A percentile compares a stretch with the other conserved stretches of the same genome.
Conservation (phyloP, 2,888 invertebrate species). For the Yponomeuta plumbellus region DNA sequence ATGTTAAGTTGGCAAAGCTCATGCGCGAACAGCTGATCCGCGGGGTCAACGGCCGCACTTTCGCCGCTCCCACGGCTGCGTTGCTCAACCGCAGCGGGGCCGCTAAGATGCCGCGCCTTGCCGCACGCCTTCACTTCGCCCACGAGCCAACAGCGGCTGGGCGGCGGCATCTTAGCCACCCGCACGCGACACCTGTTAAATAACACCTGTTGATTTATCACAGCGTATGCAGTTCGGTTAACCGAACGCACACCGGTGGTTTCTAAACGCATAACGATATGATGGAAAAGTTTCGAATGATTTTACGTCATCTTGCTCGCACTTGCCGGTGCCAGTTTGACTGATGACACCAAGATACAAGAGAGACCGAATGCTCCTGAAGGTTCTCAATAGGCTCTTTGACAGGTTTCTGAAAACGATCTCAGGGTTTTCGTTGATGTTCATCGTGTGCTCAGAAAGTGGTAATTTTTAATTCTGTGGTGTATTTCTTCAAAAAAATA, state of each 20-base stretch:
- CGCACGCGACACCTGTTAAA: slow-evolving; percentile 16
- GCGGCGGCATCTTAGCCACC: slow-evolving; percentile 26
- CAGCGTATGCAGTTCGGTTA: neutral
- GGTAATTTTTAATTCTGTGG: too few species aligned
- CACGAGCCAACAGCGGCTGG: neutral
- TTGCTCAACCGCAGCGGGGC: slow-evolving; percentile 51
- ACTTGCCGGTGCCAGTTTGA: too few species aligned
- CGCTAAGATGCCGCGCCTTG: slow-evolving; percentile 44
- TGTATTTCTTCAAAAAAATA: too few species aligned
- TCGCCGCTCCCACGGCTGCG: slow-evolving; percentile 66
- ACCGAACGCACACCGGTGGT: neutral
- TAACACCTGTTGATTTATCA: slow-evolving; percentile 5
- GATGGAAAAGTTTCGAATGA: neutral
- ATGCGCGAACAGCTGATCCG: slow-evolving; percentile 69
- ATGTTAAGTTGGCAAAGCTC: slow-evolving; percentile 24
- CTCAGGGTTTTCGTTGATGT: too few species aligned
- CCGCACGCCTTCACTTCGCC: neutral
- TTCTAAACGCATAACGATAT: neutral
- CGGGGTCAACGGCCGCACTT: slow-evolving; percentile 68
- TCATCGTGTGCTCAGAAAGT: too few species aligned
- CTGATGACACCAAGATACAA: too few species aligned
- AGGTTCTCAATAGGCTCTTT: too few species aligned
- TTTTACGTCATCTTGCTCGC: neutral
- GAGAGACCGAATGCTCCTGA: too few species aligned
- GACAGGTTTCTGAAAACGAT: too few species aligned